Conservation (phyloP, 30 jellyfish, hydroid and myxozoan genomes). For the Hydra vulgaris region DNA sequence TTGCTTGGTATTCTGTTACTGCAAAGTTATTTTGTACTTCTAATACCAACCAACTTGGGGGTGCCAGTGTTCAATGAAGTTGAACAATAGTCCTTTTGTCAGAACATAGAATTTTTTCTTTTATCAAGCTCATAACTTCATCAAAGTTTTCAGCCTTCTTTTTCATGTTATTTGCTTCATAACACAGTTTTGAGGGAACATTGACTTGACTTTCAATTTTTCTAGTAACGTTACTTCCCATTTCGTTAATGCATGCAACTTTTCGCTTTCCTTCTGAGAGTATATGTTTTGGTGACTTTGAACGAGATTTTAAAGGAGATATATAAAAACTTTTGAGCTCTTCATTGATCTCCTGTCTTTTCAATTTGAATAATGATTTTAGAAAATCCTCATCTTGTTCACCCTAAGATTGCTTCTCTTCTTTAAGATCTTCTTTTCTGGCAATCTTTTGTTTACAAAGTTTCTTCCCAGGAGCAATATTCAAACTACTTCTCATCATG, state of each 20-base stretch:
- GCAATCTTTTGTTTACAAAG: too few species aligned
- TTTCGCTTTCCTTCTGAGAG: conserved; percentile 1
- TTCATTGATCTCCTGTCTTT: background rate
- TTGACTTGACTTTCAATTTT: background rate
- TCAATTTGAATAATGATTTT: background rate
- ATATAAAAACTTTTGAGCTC: too few species aligned
- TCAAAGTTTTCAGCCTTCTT: conserved; percentile 11
- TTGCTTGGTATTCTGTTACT: conserved; percentile 23
- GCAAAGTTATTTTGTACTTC: conserved; percentile 17
- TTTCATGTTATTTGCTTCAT: background rate
- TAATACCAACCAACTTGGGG: conserved; percentile 33
- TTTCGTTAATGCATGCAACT: conserved; percentile 5
- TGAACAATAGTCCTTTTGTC: conserved; percentile 18
- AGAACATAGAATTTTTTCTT: conserved; percentile 8
- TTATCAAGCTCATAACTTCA: conserved; percentile 5
- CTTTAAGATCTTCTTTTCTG: too few species aligned
- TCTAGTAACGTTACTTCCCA: background rate
- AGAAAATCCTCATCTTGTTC: background rate
- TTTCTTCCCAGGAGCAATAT: too few species aligned
- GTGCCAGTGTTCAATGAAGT: conserved; percentile 34
- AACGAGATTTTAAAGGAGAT: background rate
- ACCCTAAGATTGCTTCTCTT: too few species aligned
- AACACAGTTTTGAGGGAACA: conserved; percentile 3
- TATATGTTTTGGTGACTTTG: background rate
- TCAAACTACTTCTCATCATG: too few species aligned